These are phyloP conservation scores for Cremastinae sp. DNA, from an alignment of 2,888 invertebrate species.

Conservation along the genomic window DNA sequence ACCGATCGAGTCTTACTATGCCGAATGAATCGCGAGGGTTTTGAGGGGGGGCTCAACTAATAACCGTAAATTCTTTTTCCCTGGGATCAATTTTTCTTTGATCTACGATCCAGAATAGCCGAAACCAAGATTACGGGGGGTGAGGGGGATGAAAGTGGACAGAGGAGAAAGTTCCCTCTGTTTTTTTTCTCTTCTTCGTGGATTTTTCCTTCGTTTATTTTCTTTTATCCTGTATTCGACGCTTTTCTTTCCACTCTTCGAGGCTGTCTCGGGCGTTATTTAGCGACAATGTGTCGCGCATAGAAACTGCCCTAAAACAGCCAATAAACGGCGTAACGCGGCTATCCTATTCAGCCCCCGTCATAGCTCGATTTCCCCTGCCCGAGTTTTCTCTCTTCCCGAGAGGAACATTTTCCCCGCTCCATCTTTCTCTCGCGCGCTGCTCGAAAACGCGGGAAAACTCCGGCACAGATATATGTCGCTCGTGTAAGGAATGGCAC, in stretches of 20 bases:
- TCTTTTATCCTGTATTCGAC: slow-evolving; percentile 1
- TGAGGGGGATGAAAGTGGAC: slow-evolving; percentile 42
- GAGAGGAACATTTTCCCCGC: slow-evolving; percentile 19
- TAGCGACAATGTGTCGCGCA: slow-evolving; percentile 81
- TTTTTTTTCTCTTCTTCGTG: slow-evolving; percentile 13
- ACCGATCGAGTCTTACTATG: slow-evolving; percentile 44
- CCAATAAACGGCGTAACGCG: slow-evolving; percentile 79
- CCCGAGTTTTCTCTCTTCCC: slow-evolving; percentile 1
- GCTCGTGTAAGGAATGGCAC: slow-evolving; percentile 63
- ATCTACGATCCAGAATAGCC: slow-evolving; percentile 46
- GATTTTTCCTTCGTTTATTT: slow-evolving; percentile 9
- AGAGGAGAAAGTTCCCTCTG: slow-evolving; percentile 34
- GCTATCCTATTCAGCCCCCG: slow-evolving; percentile 65
- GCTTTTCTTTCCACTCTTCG: slow-evolving; percentile 4
- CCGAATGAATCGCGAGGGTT: not conserved
- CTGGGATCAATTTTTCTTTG: slow-evolving; percentile 41
- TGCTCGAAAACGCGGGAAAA: slow-evolving; percentile 20
- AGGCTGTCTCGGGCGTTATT: slow-evolving; percentile 75
- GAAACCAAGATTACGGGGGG: slow-evolving; percentile 29
- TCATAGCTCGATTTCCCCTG: not conserved
- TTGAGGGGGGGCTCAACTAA: slow-evolving; percentile 33
- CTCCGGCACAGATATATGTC: slow-evolving; percentile 34
- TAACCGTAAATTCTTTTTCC: slow-evolving; percentile 32
- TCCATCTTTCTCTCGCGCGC: slow-evolving; percentile 8
- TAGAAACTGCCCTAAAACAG: slow-evolving; percentile 81